Percentiles rank a stretch among this genome's conserved stretches.
Evolutionary conservation across 2,113 vertebrate species (phyloP).

Genomic region (Taxidea taxus): DNA sequence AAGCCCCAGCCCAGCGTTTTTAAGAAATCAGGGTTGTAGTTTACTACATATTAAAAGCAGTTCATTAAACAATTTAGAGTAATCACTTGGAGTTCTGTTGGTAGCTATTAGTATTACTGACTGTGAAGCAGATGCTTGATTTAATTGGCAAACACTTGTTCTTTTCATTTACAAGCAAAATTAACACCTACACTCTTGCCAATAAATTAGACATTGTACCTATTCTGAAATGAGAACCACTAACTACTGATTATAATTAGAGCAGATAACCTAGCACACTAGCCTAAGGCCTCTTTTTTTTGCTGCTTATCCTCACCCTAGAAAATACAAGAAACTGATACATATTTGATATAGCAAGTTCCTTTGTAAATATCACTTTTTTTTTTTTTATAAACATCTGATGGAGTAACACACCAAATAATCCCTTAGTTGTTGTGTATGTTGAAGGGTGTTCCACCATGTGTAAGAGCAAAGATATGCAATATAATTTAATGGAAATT

Average conservation of each 20-base stretch:
- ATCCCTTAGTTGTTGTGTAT: not conserved
- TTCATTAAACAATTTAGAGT: slow-evolving; percentile 80
- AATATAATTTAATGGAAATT: not conserved
- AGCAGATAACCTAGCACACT: slow-evolving; percentile 38
- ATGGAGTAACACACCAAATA: not conserved
- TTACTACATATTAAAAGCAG: slow-evolving; percentile 77
- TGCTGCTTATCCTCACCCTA: not conserved
- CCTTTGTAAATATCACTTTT: not conserved
- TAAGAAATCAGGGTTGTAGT: slow-evolving; percentile 69
- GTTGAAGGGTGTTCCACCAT: not conserved
- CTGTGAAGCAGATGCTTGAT: slow-evolving; percentile 81
- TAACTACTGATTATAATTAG: slow-evolving; percentile 71
- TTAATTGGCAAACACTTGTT: slow-evolving; percentile 82
- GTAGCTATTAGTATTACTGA: slow-evolving; percentile 80
- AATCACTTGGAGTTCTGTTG: slow-evolving; percentile 79
- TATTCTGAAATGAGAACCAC: slow-evolving; percentile 64
- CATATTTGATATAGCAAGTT: not conserved
- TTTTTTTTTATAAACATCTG: not conserved
- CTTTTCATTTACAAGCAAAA: slow-evolving; percentile 80
- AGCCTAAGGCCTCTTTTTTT: not conserved
- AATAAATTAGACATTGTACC: slow-evolving; percentile 71
- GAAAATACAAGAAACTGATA: not conserved
- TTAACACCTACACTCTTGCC: slow-evolving; percentile 73
- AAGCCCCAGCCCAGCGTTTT: slow-evolving; percentile 57
- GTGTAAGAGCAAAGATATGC: accelerated